A percentile compares a stretch with the other conserved stretches of the same genome.
Evolutionary conservation across 2,888 invertebrate species (phyloP).

Genomic region (Callimorpha dominula): DNA sequence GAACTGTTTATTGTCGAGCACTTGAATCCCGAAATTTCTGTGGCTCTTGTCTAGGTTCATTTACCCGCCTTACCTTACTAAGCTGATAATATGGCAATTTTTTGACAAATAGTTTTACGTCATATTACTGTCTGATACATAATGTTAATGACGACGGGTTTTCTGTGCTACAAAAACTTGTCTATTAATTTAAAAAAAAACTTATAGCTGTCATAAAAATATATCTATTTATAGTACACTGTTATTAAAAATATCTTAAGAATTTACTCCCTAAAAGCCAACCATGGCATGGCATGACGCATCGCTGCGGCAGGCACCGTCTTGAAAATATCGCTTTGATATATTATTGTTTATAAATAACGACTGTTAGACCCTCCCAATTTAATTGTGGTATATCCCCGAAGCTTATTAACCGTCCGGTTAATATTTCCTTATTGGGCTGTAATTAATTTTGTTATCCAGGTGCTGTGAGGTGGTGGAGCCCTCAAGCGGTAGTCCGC

Average conservation of each 20-base stretch:
- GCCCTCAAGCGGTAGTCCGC: conserved; percentile 62
- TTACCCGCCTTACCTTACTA: too few relatives aligned
- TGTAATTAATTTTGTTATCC: conserved; percentile 86
- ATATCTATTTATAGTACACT: neutral
- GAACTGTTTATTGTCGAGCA: too few relatives aligned
- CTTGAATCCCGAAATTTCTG: too few relatives aligned
- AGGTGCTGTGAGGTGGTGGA: conserved; percentile 69
- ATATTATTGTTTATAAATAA: conserved; percentile 87
- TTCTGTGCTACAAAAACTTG: too few relatives aligned
- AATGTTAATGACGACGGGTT: too few relatives aligned
- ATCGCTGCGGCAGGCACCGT: conserved; percentile 80
- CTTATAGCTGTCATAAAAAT: neutral
- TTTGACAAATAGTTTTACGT: too few relatives aligned
- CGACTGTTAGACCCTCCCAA: conserved; percentile 82
- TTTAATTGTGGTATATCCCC: conserved; percentile 85
- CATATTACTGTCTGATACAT: too few relatives aligned
- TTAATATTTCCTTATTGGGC: conserved; percentile 82
- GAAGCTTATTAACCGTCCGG: conserved; percentile 85
- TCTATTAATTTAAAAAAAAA: too few relatives aligned
- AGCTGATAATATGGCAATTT: too few relatives aligned
- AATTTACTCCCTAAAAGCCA: conserved; percentile 37
- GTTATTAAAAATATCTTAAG: conserved; percentile 41
- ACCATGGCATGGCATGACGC: conserved; percentile 57
- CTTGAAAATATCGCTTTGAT: conserved; percentile 85
- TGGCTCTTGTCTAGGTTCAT: too few relatives aligned